These are phyloP conservation scores for Lasiurus cinereus DNA, from an alignment of 2,113 vertebrate genomes.

Conservation along the genomic window DNA sequence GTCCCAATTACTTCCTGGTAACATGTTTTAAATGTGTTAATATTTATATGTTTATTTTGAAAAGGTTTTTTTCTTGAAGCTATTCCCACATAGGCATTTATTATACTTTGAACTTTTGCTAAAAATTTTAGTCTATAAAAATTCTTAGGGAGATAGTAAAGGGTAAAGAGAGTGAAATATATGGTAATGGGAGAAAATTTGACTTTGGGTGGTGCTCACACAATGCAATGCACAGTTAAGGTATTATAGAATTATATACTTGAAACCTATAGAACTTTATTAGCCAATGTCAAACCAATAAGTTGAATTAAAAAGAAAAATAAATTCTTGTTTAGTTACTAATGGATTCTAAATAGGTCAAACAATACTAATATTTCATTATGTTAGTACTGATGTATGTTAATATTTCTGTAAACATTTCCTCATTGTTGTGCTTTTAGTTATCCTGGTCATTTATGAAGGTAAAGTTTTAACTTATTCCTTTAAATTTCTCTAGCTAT, in stretches of 20 bases:
- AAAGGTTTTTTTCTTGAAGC: conserved; percentile 26
- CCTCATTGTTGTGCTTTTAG: conserved; percentile 43
- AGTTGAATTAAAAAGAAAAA: not conserved
- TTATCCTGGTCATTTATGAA: conserved; percentile 14
- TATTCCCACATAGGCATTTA: not conserved
- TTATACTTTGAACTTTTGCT: conserved; percentile 17
- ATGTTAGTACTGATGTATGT: not conserved
- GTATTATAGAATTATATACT: not conserved
- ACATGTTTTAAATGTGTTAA: conserved; percentile 53
- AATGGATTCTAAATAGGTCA: not conserved
- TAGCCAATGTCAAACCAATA: not conserved
- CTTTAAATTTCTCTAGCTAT: conserved; percentile 43
- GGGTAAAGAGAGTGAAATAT: not conserved
- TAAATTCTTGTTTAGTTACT: conserved; percentile 37
- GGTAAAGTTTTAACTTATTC: conserved; percentile 49
- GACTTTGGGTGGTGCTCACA: not conserved
- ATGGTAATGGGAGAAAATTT: not conserved
- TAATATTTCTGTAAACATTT: conserved; percentile 37
- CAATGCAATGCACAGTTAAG: not conserved
- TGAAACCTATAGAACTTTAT: not conserved
- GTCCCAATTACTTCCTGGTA: conserved; percentile 82
- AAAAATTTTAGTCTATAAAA: conserved; percentile 40
- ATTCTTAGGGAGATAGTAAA: not conserved
- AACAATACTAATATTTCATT: conserved; percentile 34
- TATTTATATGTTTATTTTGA: conserved; percentile 63